phyloP scores from a whole-genome alignment of 2,113 vertebrate genomes.

The Danionella cerebrum region DNA sequence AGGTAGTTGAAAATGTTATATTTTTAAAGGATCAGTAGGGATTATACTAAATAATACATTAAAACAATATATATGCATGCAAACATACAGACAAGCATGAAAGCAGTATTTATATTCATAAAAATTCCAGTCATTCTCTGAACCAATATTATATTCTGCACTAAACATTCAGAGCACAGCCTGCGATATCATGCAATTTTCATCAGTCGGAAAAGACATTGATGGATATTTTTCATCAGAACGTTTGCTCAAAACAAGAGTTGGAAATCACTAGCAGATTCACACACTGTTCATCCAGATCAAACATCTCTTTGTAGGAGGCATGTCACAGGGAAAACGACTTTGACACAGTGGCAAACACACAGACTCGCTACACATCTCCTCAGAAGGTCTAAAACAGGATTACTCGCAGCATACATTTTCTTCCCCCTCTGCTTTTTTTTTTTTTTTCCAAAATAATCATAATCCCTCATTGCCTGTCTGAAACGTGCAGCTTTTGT shows the following conservation, averaged over 20 bases:
- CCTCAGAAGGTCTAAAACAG: conserved; percentile 14
- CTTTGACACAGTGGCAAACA: conserved; percentile 41
- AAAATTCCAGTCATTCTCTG: too few species aligned
- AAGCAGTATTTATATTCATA: too few species aligned
- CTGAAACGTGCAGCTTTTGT: conserved; percentile 26
- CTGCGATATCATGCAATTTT: not conserved
- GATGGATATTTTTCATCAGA: not conserved
- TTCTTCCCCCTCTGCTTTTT: conserved; percentile 7
- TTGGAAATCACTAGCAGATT: not conserved
- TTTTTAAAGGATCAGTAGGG: too few species aligned
- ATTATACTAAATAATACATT: too few species aligned
- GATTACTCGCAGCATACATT: conserved; percentile 6
- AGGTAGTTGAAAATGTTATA: too few species aligned
- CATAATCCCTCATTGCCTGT: conserved; percentile 29
- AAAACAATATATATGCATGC: too few species aligned
- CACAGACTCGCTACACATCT: conserved; percentile 10
- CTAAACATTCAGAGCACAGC: not conserved
- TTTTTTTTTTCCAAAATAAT: conserved; percentile 21
- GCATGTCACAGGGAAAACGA: conserved; percentile 53
- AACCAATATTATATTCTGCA: too few species aligned
- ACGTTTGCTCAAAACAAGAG: not conserved
- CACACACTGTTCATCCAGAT: not conserved
- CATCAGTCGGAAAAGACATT: not conserved
- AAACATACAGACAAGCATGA: too few species aligned
- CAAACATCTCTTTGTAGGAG: conserved; percentile 47